Evolutionary conservation across 2,797 vertebrate species (phyloP).

Genomic region (Semaprochilodus insignis): DNA sequence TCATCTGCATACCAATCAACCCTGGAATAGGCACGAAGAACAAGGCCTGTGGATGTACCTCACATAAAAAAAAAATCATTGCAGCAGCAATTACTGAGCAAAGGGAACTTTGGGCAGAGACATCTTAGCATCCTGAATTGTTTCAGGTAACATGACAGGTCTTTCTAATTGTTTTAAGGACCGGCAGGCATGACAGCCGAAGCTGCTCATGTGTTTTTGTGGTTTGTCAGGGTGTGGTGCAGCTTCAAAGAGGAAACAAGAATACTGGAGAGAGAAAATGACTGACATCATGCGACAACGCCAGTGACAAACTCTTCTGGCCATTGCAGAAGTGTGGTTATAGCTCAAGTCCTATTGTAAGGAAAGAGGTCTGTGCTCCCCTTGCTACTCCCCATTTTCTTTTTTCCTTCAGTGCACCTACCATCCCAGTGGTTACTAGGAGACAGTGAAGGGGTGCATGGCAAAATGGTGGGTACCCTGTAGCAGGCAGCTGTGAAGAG

Average conservation of each 20-base stretch:
- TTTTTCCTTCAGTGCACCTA: slow-evolving; percentile 55
- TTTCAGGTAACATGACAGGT: background rate
- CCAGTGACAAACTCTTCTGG: background rate
- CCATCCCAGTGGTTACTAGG: slow-evolving; percentile 62
- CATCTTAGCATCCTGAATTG: background rate
- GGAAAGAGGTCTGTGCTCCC: slow-evolving; percentile 36
- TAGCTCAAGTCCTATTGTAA: slow-evolving; percentile 39
- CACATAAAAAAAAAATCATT: background rate
- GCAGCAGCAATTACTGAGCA: background rate
- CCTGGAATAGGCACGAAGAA: background rate
- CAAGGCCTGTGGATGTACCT: background rate
- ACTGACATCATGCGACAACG: slow-evolving; percentile 38
- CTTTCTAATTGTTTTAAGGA: background rate
- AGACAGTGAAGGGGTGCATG: slow-evolving; percentile 54
- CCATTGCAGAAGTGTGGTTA: slow-evolving; percentile 27
- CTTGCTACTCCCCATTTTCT: slow-evolving; percentile 45
- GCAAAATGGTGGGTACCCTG: slow-evolving; percentile 55
- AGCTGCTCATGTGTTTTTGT: background rate
- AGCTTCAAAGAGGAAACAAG: background rate
- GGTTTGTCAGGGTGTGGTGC: background rate
- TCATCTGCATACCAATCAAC: slow-evolving; percentile 17
- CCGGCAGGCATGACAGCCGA: background rate
- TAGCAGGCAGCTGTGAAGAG: slow-evolving; percentile 62
- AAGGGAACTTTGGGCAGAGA: background rate
- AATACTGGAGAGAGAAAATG: slow-evolving; percentile 4